Conservation (phyloP, 2,888 invertebrate species). For the Drosophila kambysellisi region DNA sequence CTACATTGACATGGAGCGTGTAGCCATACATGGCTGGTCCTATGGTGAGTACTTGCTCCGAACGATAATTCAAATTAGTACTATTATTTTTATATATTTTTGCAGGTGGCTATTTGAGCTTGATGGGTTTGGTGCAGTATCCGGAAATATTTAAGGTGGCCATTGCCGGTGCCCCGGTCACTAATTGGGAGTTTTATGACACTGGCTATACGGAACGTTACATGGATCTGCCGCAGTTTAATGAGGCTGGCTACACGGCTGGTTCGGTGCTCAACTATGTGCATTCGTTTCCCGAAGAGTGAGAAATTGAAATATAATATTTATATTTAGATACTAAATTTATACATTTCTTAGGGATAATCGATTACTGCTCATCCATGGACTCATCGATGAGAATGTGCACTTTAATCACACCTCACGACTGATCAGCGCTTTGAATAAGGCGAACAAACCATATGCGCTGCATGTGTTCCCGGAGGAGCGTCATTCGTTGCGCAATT, state of each 20-base stretch:
- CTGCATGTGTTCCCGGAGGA: constrained; percentile 98
- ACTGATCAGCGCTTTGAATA: constrained; percentile 94
- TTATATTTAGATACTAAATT: not conserved
- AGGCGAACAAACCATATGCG: constrained; percentile 98
- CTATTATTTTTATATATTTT: not conserved
- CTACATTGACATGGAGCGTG: constrained; percentile 95
- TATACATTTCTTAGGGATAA: constrained; percentile 88
- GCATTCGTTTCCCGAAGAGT: constrained; percentile 96
- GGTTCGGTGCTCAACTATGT: constrained; percentile 95
- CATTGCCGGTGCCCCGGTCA: constrained; percentile 98
- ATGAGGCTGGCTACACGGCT: constrained; percentile 91
- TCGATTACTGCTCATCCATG: constrained; percentile 97
- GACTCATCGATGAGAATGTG: constrained; percentile 99
- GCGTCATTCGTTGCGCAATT: constrained; percentile 96
- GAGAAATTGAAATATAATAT: constrained; percentile 77
- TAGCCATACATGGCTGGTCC: constrained; percentile 99
- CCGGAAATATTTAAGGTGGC: constrained; percentile 97
- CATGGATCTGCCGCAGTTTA: constrained; percentile 94
- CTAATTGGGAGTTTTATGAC: constrained; percentile 98
- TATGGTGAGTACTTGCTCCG: constrained; percentile 88
- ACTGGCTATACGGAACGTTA: constrained; percentile 99
- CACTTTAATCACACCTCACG: constrained; percentile 98
- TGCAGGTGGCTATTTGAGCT: constrained; percentile 95
- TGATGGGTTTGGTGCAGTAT: constrained; percentile 96
- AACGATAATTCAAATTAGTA: not conserved